Evolutionary conservation across 2,888 invertebrate genomes (phyloP).

Genomic region (Tuberolachnus salignus): DNA sequence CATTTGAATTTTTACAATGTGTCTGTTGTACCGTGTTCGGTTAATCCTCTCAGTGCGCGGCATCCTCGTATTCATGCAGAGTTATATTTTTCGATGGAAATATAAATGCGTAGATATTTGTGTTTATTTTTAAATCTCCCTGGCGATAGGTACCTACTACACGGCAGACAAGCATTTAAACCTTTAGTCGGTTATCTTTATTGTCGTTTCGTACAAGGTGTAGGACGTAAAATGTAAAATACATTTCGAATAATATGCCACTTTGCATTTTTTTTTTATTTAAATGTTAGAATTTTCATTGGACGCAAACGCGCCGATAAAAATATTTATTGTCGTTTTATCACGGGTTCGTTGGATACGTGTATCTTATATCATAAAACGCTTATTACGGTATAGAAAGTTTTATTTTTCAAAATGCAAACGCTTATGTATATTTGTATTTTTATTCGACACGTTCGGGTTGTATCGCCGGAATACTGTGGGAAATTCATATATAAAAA

Average conservation of each 20-base stretch:
- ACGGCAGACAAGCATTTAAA: too few species aligned
- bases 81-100: too few species aligned
- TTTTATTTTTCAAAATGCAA: neutral
- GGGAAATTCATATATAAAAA: neutral
- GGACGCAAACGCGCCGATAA: neutral
- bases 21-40: too few species aligned
- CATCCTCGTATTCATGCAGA: too few species aligned
- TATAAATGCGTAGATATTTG: too few species aligned
- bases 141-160: too few species aligned
- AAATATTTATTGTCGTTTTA: neutral
- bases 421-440: neutral
- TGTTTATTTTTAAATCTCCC: too few species aligned
- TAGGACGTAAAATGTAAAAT: neutral
- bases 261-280: neutral
- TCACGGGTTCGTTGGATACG: neutral
- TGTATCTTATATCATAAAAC: neutral
- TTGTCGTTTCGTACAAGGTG: too few species aligned
- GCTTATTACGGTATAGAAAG: neutral
- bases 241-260: neutral
- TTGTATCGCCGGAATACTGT: neutral
- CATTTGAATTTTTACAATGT: too few species aligned
- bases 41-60: too few species aligned
- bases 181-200: too few species aligned
- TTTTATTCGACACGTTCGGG: neutral
- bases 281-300: neutral